phyloP scores from a whole-genome alignment of 2,113 vertebrate species.

The Phylloscopus trochiloides region DNA sequence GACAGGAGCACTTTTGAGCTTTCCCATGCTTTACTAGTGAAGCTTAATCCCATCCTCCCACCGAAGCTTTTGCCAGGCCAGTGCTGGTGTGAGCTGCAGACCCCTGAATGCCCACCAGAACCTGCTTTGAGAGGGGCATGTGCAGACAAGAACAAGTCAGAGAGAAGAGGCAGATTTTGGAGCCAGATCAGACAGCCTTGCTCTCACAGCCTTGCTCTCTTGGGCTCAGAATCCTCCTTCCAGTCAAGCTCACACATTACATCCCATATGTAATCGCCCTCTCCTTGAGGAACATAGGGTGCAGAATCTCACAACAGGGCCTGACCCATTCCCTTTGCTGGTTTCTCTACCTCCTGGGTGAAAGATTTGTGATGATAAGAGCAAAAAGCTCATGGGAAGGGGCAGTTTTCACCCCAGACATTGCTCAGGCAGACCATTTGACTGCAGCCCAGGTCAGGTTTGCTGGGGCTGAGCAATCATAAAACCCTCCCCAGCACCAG shows the following conservation, averaged over 20 bases:
- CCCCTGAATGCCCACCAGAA: neutral
- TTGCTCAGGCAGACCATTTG: accelerated
- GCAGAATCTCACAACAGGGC: neutral
- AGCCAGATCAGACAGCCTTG: neutral
- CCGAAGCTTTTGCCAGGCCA: accelerated
- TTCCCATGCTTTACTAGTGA: accelerated
- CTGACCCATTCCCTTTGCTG: neutral
- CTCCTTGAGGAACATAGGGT: accelerated
- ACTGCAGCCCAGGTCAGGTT: neutral
- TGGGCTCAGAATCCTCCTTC: neutral
- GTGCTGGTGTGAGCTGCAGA: neutral
- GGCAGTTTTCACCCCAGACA: neutral
- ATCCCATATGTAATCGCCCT: accelerated
- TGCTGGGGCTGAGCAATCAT: neutral
- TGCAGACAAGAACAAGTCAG: neutral
- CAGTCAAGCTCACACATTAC: neutral
- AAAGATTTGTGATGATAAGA: neutral
- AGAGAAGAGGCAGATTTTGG: neutral
- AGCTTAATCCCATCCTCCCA: neutral
- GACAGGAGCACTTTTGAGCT: neutral
- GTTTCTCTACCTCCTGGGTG: neutral
- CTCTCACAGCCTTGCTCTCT: neutral
- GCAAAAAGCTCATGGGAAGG: neutral
- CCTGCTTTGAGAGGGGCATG: neutral
- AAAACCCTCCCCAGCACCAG: too few relatives aligned